These are phyloP conservation scores for Myopa tessellatipennis DNA, from an alignment of 2,888 invertebrate genomes.

Conservation along the genomic window DNA sequence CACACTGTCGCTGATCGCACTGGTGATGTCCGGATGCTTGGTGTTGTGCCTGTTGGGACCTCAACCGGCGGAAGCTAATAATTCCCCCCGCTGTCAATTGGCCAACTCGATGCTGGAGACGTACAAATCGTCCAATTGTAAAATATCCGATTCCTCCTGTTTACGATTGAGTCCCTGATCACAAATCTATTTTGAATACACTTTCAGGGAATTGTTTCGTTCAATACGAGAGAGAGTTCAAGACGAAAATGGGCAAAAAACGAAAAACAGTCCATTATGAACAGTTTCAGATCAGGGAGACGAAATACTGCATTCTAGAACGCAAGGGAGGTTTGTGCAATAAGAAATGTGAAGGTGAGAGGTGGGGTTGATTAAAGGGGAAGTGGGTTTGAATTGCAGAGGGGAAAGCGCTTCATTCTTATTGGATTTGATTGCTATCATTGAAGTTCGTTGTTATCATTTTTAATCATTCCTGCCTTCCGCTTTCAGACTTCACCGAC, in stretches of 20 bases:
- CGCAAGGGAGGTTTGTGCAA: conserved; percentile 76
- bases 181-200: not conserved
- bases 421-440: not conserved
- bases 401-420: not conserved
- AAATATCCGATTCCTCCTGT: too few relatives aligned
- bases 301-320: conserved; percentile 77
- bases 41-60: not conserved
- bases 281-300: too few relatives aligned
- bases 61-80: conserved; percentile 41
- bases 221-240: conserved; percentile 75
- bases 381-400: too few relatives aligned
- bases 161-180: too few relatives aligned
- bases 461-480: not conserved
- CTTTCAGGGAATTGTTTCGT: conserved; percentile 63
- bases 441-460: not conserved
- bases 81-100: conserved; percentile 61
- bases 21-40: not conserved
- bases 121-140: conserved; percentile 62
- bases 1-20: not conserved
- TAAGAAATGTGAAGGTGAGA: conserved; percentile 77
- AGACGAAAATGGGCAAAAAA: too few relatives aligned
- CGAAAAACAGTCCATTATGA: too few relatives aligned
- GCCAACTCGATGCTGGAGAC: conserved; percentile 57
- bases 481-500: conserved; percentile 72
- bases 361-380: not conserved